phyloP scores from a whole-genome alignment of 30 jellyfish, hydroid and myxozoan genomes.

The Phacellophora camtschatica region DNA sequence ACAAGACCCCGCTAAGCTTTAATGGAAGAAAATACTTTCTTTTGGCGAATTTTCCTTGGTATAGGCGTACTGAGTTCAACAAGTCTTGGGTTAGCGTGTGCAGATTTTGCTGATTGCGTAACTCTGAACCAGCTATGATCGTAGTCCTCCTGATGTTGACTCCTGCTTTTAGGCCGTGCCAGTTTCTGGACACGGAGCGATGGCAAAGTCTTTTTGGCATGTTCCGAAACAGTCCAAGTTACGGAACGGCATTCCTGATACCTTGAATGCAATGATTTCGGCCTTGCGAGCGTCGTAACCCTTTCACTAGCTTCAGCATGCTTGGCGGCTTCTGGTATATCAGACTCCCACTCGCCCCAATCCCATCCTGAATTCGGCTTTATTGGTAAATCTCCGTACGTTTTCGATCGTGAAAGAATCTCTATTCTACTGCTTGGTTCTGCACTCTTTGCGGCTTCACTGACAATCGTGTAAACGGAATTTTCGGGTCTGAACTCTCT shows the following conservation, averaged over 20 bases:
- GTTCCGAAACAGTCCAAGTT: slow-evolving; percentile 68
- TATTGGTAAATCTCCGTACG: slow-evolving; percentile 65
- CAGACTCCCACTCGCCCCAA: slow-evolving; percentile 97
- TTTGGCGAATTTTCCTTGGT: slow-evolving; percentile 86
- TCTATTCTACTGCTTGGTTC: slow-evolving; percentile 75
- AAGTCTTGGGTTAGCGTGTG: slow-evolving; percentile 78
- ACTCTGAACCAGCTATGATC: slow-evolving; percentile 71
- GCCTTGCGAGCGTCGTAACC: slow-evolving; percentile 69
- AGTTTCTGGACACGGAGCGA: slow-evolving; percentile 84
- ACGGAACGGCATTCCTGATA: slow-evolving; percentile 87
- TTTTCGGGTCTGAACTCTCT: slow-evolving; percentile 71
- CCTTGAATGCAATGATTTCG: slow-evolving; percentile 62
- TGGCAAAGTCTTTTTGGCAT: slow-evolving; percentile 76
- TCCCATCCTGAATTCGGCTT: slow-evolving; percentile 96
- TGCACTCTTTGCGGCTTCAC: slow-evolving; percentile 81
- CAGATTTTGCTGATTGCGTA: slow-evolving; percentile 73
- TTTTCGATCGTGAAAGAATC: slow-evolving; percentile 73
- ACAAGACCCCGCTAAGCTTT: neutral
- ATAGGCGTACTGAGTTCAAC: slow-evolving; percentile 81
- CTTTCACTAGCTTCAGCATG: slow-evolving; percentile 81
- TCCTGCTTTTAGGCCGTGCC: slow-evolving; percentile 85
- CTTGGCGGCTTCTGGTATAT: slow-evolving; percentile 93
- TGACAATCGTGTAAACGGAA: slow-evolving; percentile 77
- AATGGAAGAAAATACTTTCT: slow-evolving; percentile 30
- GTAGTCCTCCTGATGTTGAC: slow-evolving; percentile 83